Conservation (phyloP, 2,888 invertebrate species). For the Trichopoda pennipes region DNA sequence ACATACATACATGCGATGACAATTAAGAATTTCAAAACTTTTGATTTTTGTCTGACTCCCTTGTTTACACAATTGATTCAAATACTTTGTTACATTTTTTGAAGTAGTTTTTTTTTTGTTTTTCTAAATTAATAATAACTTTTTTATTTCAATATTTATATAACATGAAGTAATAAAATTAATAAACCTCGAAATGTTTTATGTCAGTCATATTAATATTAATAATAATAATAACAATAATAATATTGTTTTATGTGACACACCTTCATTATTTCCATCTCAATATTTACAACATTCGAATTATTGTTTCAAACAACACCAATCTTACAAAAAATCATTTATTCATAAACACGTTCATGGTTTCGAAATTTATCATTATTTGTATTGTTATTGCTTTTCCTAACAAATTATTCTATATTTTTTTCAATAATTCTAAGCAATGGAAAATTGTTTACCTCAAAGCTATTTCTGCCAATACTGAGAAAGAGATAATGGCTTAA, state of each 20-base stretch:
- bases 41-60: not conserved
- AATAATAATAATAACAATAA: conserved; percentile 54
- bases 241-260: conserved; percentile 41
- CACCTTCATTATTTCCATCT: conserved; percentile 46
- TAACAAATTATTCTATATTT: conserved; percentile 8
- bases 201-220: conserved; percentile 62
- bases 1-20: conserved; percentile 19
- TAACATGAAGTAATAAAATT: conserved; percentile 46
- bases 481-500: conserved; percentile 46
- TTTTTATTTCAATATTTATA: conserved; percentile 9
- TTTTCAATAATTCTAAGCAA: conserved; percentile 1
- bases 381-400: not conserved
- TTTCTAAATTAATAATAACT: conserved; percentile 1
- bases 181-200: conserved; percentile 67
- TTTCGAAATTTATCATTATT: conserved; percentile 5
- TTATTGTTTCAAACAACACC: conserved; percentile 15
- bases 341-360: conserved; percentile 21
- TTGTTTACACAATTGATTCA: not conserved
- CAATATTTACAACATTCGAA: conserved; percentile 31
- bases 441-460: conserved; percentile 16
- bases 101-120: conserved; percentile 4
- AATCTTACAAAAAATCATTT: conserved; percentile 24
- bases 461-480: conserved; percentile 20
- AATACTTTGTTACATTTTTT: not conserved
- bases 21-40: conserved; percentile 6